These are phyloP conservation scores for Thymelicus lineola DNA, from an alignment of 2,888 invertebrate genomes.

Conservation along the genomic window DNA sequence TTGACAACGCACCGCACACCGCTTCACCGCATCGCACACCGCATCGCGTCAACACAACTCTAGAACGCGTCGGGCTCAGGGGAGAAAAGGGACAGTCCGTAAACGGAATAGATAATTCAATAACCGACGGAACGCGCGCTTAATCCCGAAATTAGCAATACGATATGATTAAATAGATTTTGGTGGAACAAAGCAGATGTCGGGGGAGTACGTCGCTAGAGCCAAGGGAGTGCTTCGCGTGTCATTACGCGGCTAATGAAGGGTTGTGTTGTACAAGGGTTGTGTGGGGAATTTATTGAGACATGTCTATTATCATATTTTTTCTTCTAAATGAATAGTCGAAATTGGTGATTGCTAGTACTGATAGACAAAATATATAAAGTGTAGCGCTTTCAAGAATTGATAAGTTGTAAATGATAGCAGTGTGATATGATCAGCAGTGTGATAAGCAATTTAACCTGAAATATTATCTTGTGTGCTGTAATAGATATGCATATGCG, in stretches of 20 bases:
- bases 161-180: slow-evolving; percentile 83
- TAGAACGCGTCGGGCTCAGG: slow-evolving; percentile 52
- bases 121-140: slow-evolving; percentile 78
- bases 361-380: too few relatives aligned
- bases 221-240: slow-evolving; percentile 62
- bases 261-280: slow-evolving; percentile 58
- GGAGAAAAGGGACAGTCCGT: slow-evolving; percentile 63
- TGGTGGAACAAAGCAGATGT: slow-evolving; percentile 71
- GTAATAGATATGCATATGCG: too few relatives aligned
- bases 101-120: slow-evolving; percentile 84
- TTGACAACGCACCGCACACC: slow-evolving; percentile 27
- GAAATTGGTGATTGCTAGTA: too few relatives aligned
- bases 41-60: slow-evolving; percentile 5
- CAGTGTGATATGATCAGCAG: too few relatives aligned
- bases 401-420: too few relatives aligned
- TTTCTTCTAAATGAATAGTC: neutral
- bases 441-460: too few relatives aligned
- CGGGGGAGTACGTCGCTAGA: slow-evolving; percentile 65
- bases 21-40: neutral
- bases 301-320: slow-evolving; percentile 3
- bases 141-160: slow-evolving; percentile 84
- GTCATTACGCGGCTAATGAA: slow-evolving; percentile 72
- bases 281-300: slow-evolving; percentile 8
- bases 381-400: too few relatives aligned
- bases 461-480: too few relatives aligned